Evolutionary conservation across 2,888 invertebrate genomes (phyloP), one percentile per base, ranked within the genome.

Genomic region (Apamea anceps): DNA sequence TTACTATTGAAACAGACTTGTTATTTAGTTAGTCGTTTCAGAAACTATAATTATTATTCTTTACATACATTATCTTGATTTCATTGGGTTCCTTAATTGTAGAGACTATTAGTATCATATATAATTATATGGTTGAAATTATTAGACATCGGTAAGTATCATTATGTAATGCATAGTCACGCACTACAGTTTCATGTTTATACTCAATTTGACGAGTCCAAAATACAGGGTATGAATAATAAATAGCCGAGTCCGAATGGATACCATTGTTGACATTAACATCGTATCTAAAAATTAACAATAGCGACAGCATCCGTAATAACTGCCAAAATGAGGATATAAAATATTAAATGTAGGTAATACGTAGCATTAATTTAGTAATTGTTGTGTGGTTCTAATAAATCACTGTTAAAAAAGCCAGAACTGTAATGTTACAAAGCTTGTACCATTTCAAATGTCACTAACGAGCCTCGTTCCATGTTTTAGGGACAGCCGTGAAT

Each of bases 161-260:
- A 60, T 42, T 67, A 81, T 73, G 62, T 57, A 81, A 85, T 88
- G 66, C 82, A 66, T 79, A 80, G 81, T 80, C 83, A 89, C 79
- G 79, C 72, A 77, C 70, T 48, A 72, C 25, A 65, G 45, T 80
- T 72, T 72, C 32, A 78, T 67, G n/a, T 66, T 67, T 60, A 28
- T 63, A 76, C 25, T 68, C 62, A 45, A 72, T 83, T 72, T 72
- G 67, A 84, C 54, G 63, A 81, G 67, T 75, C 54, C 25, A 75
- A 85, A 81, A 79, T 76, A 87, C 42, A 68, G 42, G 45, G 42
- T 65, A 76, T 82, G 72, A 82, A 84, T 87, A 84, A 80, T 86
- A 80, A 72, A 84, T 84, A 72, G 21, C 15, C 15, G 18, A 63
- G 66, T 18, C 25, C 42, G 51, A 79, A 72, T 75, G 57, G 8